Conservation (phyloP, 2,888 invertebrate genomes). For the Opisthograptis luteolata region DNA sequence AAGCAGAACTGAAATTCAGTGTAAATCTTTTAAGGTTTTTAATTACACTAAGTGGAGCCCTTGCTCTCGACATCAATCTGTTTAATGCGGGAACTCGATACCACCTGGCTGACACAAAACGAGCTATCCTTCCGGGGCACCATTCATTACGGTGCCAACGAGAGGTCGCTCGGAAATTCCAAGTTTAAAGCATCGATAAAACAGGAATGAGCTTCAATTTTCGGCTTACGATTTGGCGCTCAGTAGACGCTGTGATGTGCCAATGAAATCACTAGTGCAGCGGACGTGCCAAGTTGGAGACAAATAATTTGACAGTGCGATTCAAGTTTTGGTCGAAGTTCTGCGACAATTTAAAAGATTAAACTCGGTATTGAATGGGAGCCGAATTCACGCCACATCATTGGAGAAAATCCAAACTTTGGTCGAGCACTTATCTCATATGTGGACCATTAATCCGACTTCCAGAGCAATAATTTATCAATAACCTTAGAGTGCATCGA, state of each 20-base stretch:
- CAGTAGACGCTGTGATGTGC: conserved; percentile 39
- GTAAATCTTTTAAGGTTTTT: conserved; percentile 75
- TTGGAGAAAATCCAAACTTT: conserved; percentile 34
- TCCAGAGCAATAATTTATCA: conserved; percentile 19
- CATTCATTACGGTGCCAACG: conserved; percentile 55
- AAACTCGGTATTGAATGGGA: conserved; percentile 33
- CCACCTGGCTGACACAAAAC: conserved; percentile 40
- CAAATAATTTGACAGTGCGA: conserved; percentile 38
- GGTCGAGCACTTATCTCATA: conserved; percentile 20
- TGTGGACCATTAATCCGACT: conserved; percentile 14
- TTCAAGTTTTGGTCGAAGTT: conserved; percentile 30
- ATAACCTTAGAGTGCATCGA: conserved; percentile 28
- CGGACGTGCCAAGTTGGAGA: conserved; percentile 42
- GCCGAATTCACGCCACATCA: conserved; percentile 32
- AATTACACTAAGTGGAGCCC: conserved; percentile 74
- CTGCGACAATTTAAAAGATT: conserved; percentile 35
- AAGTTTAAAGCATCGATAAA: conserved; percentile 47
- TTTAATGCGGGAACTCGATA: conserved; percentile 61
- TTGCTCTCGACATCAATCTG: conserved; percentile 65
- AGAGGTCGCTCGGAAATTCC: conserved; percentile 42
- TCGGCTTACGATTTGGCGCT: conserved; percentile 49
- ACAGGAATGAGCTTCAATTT: conserved; percentile 48
- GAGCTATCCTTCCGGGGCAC: conserved; percentile 49
- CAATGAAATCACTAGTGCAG: conserved; percentile 41
- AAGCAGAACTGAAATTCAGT: conserved; percentile 56